These are phyloP conservation scores for Mormoops blainvillei DNA, from an alignment of 2,113 vertebrate species.

Conservation along the genomic window DNA sequence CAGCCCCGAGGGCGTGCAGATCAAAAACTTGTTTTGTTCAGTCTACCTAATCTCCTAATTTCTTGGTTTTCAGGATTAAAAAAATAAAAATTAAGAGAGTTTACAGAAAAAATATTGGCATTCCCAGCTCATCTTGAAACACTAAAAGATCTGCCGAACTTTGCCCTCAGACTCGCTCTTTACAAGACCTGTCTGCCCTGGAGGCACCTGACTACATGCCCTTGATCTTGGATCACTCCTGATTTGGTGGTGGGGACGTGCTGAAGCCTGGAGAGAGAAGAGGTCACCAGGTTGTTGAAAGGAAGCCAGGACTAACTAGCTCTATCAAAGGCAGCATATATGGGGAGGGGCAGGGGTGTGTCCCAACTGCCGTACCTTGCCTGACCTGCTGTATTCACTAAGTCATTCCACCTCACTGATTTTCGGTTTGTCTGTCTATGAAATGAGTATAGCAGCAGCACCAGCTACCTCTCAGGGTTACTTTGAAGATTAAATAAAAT, in stretches of 20 bases:
- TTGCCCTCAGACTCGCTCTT: neutral
- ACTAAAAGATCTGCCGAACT: neutral
- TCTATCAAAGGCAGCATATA: neutral
- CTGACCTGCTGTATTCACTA: neutral
- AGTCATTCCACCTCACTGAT: accelerated
- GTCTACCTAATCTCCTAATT: neutral
- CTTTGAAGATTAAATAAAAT: neutral
- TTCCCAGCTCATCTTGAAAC: neutral
- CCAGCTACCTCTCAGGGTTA: neutral
- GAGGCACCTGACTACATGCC: neutral
- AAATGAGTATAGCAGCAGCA: neutral
- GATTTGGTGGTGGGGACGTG: neutral
- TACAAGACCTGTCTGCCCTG: neutral
- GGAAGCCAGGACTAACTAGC: neutral
- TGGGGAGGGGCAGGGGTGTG: neutral
- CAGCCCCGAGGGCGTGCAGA: neutral
- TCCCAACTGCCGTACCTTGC: accelerated
- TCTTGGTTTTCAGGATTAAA: neutral
- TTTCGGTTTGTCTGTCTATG: neutral
- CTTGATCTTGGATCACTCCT: neutral
- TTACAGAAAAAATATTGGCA: neutral
- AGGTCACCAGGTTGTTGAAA: neutral
- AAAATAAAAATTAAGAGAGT: neutral
- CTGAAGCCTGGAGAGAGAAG: neutral
- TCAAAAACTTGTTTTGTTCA: neutral